Evolutionary conservation across 2,113 vertebrate genomes (phyloP), one percentile per base, ranked within the genome.

Genomic region (Eptesicus fuscus): DNA sequence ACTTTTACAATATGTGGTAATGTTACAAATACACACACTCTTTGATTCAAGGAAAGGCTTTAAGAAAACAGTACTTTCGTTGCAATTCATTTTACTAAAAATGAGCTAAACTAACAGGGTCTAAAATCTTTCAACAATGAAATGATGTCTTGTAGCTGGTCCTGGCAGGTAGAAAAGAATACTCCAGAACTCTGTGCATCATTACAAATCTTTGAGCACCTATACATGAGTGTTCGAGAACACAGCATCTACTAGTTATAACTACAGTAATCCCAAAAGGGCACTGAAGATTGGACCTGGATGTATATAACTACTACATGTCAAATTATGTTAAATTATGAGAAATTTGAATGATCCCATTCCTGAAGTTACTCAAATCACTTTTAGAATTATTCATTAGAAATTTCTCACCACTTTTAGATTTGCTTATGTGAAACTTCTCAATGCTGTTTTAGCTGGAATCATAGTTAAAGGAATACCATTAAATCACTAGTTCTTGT

Each of bases 31-130:
- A 56, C 53, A 59, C 22, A 59, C 56, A 59, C 56, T 25, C 9
- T 59, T 59, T 59, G 22, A 59, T 59, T 25, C 61, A 78, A 53
- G 83, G 83, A 71, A 88, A 78, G 44, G 11, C 30, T 83, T 89
- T 56, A 65, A 91, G 51, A 88, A 91, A 93, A 61, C 78, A 53
- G 53, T 23, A 80, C 7, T 59, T 83, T 92, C 80, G 5, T 86
- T 96, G 25, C 13, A 70, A 53, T 63, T 82, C 30, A 65, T 84
- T 93, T 67, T 59, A 25, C 22, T 91, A 69, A 88, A 91, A 91
- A 9, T 76, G 73, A 83, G n/a, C 69, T 80, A 42, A 65, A 89
- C 9, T 23, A 79, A 74, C 4, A 84, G 22, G 30, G 10, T 89
- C 9, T 74, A 79, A 73, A 22, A 74, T 84, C 91, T 95, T 76